These are phyloP conservation scores for Podarcis cretensis DNA, from an alignment of 2,113 vertebrate genomes.

Conservation along the genomic window DNA sequence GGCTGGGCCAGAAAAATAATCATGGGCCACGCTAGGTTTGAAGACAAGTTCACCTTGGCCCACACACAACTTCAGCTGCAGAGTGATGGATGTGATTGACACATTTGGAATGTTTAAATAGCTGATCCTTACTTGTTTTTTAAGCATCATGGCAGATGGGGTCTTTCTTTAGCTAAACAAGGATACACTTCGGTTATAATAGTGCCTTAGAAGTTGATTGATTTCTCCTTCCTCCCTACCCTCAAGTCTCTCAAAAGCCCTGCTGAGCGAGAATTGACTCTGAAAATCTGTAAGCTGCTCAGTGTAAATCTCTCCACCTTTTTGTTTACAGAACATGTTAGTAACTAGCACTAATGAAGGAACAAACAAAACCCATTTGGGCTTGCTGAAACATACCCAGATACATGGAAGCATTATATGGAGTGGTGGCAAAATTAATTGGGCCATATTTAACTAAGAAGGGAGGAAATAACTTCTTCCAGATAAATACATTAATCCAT, in stretches of 20 bases:
- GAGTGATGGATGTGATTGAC: not conserved
- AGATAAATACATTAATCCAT: not conserved
- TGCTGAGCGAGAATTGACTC: slow-evolving; percentile 18
- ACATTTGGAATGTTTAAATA: not conserved
- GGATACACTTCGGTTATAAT: not conserved
- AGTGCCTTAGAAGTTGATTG: not conserved
- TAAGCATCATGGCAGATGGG: not conserved
- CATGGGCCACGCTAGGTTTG: not conserved
- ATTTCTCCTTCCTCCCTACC: not conserved
- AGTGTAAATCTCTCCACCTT: slow-evolving; percentile 6
- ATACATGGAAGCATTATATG: not conserved
- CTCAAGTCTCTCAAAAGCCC: not conserved
- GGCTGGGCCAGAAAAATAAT: not conserved
- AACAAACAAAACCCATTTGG: slow-evolving; percentile 5
- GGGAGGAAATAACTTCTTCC: not conserved
- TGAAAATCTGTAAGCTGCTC: slow-evolving; percentile 17
- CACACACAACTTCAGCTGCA: not conserved
- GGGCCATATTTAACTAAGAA: not conserved
- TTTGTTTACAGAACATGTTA: not conserved
- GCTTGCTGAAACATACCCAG: not conserved
- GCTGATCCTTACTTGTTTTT: not conserved
- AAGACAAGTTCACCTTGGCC: not conserved
- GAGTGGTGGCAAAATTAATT: not conserved
- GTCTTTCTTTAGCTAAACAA: slow-evolving; percentile 5
- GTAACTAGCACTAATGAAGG: not conserved